phyloP scores from a whole-genome alignment of 2,113 vertebrate species.

The Sporophila hypoxantha region DNA sequence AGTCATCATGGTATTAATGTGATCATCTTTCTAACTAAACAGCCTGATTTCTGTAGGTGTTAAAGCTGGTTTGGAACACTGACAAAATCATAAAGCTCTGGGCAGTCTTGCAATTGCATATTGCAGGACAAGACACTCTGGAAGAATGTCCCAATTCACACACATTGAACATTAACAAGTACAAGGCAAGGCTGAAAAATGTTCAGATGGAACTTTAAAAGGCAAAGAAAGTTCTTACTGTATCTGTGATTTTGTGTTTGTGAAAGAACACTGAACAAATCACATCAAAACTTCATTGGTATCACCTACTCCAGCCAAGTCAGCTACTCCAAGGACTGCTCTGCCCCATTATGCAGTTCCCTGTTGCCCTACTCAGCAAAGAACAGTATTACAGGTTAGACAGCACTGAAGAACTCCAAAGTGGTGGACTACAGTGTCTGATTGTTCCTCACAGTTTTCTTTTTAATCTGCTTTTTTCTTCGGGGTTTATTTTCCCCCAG shows the following conservation, averaged over 20 bases:
- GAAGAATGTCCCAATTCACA: background rate
- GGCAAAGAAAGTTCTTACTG: background rate
- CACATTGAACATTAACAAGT: too few relatives aligned
- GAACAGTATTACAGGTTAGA: background rate
- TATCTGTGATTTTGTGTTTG: background rate
- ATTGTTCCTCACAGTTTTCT: background rate
- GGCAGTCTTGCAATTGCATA: background rate
- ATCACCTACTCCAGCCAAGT: background rate
- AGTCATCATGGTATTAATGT: background rate
- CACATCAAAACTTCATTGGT: background rate
- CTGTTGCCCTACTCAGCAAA: background rate
- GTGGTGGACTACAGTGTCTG: background rate
- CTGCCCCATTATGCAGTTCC: background rate
- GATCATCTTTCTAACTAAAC: background rate
- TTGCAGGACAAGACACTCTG: background rate
- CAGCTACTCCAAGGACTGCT: background rate
- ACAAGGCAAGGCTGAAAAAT: background rate
- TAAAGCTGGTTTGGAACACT: background rate
- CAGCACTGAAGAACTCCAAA: background rate
- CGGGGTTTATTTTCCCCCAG: background rate
- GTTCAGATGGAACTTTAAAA: background rate
- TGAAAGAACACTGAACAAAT: background rate
- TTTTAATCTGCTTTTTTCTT: background rate
- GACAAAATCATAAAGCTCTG: background rate
- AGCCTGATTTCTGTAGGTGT: background rate